Evolutionary conservation across 2,797 vertebrate genomes (phyloP), one percentile per base, ranked within the genome.

Genomic region (Hozukius guyotensis): DNA sequence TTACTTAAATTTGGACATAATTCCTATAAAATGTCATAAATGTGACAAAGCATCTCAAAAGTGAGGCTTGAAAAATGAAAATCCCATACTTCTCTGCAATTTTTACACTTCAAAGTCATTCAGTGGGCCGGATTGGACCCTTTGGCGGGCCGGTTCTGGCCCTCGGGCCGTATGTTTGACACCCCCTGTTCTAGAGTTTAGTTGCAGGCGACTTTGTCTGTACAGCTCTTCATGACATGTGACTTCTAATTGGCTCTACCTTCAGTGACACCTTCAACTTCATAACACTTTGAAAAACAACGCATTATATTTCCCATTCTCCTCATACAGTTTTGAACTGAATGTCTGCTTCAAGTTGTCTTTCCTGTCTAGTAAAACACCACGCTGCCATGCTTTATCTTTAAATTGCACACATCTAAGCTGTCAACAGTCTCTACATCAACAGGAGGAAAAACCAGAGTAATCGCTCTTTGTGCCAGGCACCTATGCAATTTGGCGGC

Each of bases 381-480:
- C 46, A 25, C 14, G 56, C 10, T 64, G 36, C 34, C 34, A 20
- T 34, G 24, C 5, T 67, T 76, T 49, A 70, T 68, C 64, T 65
- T 53, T 31, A 64, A 77, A 75, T 59, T 72, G 36, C 32, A 56
- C 65, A 59, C 13, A 56, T 72, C 62, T 73, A 59, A 63, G 69
- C 65, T 62, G 42, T 66, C 60, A 65, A 59, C 60, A 55, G 29
- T 49, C 46, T 49, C 46, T 12, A 31, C 5, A 4, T 65, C 67
- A 64, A 75, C 59, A 27, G 16, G 4, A 31, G 46, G 46, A 49
- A 49, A 76, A 60, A 34, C 56, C 14, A 13, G 13, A 61, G 56
- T 62, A 75, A 59, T 79, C 14, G 38, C 56, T 66, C 56, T 79
- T 57, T 57, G 65, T 74, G 38, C 38, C 12, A 34, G 29, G 46